Base-by-base conservation (phyloP, 2,888 invertebrate genomes). In the Andrena minutula region DNA sequence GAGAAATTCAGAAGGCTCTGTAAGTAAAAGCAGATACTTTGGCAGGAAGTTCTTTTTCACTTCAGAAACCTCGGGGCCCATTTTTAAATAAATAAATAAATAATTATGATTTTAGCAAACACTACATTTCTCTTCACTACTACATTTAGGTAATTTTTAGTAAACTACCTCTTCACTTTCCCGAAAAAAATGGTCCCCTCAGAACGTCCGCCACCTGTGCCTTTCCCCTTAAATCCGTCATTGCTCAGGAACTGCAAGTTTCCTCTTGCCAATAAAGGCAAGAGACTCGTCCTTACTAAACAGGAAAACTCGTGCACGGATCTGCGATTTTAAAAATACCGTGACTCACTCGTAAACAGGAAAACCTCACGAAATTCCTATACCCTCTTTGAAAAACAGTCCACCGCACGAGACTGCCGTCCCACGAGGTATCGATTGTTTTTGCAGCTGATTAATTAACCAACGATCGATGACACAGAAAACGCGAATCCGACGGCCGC, bases 401-500 rank as follows among this genome's bases (percentile, higher is more conserved):
- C n/a, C 8, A 51, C 20, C 2, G 20, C 51, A n/a, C 51, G 51
- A 51, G 41, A 51, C 20, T 51, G 51, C 16, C 12, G 4, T 16
- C 7, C 20, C 51, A 20, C 51, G 23, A 26, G 20, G 8, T 10
- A 75, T 69, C 75, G 75, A 75, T 75, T 70, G 53, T n/a, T n/a
- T 26, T 3, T 10, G 2, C 7, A 23, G 8, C 26, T 53, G 26
- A 64, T 56, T 51, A 66, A 68, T 58, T 60, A 47, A 32, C 4
- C 10, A 60, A 51, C 61, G 75, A 75, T 75, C 75, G 61, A 75
- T 47, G 5, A 2, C 7, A 5, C 10, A 1, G 41, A 66, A 47
- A 28, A 32, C 4, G 56, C 56, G 56, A 26, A 41, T 16, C 12
- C 41, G 4, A 5, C 41, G 41, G 41, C 41, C 41, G 41, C 41